Evolutionary conservation across 2,888 invertebrate species (phyloP), one percentile per base, ranked within the genome.

Genomic region (Teleogryllus oceanicus): DNA sequence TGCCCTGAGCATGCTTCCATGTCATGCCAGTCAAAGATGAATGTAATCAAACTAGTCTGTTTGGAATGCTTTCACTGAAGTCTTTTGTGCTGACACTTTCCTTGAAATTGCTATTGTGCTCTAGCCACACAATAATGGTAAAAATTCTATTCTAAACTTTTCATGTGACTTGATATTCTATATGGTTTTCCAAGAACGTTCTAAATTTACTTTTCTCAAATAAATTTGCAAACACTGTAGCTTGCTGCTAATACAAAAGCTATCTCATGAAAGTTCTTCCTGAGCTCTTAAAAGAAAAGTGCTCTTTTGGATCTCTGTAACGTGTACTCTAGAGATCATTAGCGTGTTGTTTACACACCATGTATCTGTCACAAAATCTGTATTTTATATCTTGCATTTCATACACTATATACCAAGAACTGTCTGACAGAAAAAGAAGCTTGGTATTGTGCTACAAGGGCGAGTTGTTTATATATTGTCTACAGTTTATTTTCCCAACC

Each of bases 291-390:
- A 37, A 37, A 37, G 37, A 37, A 37, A 37, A 37, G 37, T 37
- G 37, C 37, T 37, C 37, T 37, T 37, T 37, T 37, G 37, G 37
- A 37, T 37, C 37, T 37, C 37, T 37, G 37, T 37, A 37, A 37
- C 37, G 37, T 37, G 37, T 37, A 37, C 37, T 37, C 37, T 37
- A 37, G 37, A 37, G 37, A 37, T 37, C 37, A 37, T 37, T 62
- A 62, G 62, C 62, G n/a, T n/a, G 62, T 37, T 37, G 37, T 62
- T 62, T 62, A n/a, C n/a, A 62, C 62, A 62, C 62, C 13, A 18
- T 62, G 62, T 62, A 62, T 62, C 62, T 62, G 62, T 62, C 62
- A 62, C 62, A 62, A 62, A 62, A 62, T 62, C 62, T 62, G 62
- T 62, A 62, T 62, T 62, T 62, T 62, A 62, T 62, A 62, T 62